These are phyloP conservation scores for Columba janthina DNA, from an alignment of 2,113 vertebrate genomes.

Conservation along the genomic window DNA sequence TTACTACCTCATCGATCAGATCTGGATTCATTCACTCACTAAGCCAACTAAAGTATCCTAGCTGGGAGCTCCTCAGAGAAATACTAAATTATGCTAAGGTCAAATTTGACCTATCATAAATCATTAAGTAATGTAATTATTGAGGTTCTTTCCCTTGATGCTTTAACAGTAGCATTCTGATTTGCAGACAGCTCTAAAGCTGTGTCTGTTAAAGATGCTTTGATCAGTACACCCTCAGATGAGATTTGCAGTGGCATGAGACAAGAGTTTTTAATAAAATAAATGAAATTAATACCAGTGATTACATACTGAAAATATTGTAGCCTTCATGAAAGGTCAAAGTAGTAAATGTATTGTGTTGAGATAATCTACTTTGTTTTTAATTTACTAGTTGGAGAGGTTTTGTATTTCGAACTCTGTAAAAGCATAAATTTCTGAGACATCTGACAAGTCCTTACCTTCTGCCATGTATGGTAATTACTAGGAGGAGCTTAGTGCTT, in stretches of 20 bases:
- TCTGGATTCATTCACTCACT: background rate
- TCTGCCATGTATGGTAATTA: background rate
- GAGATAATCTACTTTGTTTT: background rate
- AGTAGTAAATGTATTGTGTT: background rate
- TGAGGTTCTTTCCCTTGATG: background rate
- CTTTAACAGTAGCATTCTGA: background rate
- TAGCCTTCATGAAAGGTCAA: background rate
- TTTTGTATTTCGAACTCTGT: background rate
- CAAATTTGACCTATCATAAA: background rate
- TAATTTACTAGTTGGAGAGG: background rate
- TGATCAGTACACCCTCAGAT: background rate
- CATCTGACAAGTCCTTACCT: background rate
- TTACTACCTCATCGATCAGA: background rate
- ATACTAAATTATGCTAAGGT: background rate
- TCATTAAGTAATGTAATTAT: constrained; percentile 6
- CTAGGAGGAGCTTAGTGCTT: background rate
- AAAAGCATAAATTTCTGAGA: background rate
- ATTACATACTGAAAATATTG: background rate
- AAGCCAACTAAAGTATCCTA: background rate
- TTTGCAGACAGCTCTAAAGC: background rate
- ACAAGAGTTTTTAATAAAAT: background rate
- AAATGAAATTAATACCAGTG: background rate
- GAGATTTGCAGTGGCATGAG: background rate
- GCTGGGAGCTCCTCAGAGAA: background rate
- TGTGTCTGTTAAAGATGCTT: background rate